Evolutionary conservation across 2,113 vertebrate genomes (phyloP).

Genomic region (Meleagris gallopavo): DNA sequence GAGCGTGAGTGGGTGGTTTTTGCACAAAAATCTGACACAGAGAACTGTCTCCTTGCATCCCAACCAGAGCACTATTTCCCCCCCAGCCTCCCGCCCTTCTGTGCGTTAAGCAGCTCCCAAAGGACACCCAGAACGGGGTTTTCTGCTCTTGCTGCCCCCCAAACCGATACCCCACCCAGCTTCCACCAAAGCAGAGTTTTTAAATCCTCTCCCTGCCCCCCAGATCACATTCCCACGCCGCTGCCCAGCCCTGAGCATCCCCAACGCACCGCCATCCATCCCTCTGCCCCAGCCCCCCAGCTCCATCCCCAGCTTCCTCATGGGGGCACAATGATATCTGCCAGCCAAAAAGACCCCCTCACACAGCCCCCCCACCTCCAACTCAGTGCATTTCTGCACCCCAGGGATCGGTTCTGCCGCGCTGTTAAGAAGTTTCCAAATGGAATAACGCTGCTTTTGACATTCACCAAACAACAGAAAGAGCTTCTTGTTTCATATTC

Average conservation of each 20-base stretch:
- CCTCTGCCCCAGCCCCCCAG: background rate
- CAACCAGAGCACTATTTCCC: background rate
- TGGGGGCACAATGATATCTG: background rate
- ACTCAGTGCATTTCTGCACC: background rate
- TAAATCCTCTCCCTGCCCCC: background rate
- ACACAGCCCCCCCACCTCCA: background rate
- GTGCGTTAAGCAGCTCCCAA: background rate
- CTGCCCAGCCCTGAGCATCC: background rate
- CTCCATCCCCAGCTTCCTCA: background rate
- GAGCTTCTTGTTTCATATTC: background rate
- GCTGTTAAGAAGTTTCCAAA: background rate
- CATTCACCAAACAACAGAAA: background rate
- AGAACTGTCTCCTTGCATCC: background rate
- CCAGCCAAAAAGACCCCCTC: too few relatives aligned
- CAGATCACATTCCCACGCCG: rapidly evolving
- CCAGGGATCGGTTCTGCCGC: background rate
- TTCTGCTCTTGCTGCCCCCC: background rate
- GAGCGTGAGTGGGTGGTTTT: slow-evolving; percentile 54
- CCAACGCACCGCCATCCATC: rapidly evolving
- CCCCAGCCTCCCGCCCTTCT: background rate
- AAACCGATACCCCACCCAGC: rapidly evolving
- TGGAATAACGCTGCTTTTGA: background rate
- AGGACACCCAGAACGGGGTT: rapidly evolving
- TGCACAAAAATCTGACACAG: background rate
- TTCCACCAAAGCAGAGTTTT: background rate